A percentile compares a stretch with the other conserved stretches of the same genome.
These are phyloP conservation scores for Augochlorella aurata DNA, from an alignment of 2,888 invertebrate genomes.

Conservation along the genomic window DNA sequence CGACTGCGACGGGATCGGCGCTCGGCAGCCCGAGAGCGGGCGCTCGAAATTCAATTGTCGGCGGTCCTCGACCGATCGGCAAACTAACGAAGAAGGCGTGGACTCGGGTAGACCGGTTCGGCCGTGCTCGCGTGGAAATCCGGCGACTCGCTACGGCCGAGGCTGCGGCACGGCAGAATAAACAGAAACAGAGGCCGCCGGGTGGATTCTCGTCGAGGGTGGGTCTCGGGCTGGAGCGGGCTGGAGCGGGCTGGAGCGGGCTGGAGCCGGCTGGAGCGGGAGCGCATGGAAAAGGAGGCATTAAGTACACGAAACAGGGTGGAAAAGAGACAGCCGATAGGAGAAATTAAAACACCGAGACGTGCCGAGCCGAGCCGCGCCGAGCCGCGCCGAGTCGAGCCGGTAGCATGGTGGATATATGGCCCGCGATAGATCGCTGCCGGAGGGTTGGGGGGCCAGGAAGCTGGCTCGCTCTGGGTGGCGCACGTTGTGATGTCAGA, in stretches of 20 bases:
- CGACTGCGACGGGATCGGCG: neutral
- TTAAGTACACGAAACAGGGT: conserved; percentile 4
- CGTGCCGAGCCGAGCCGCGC: conserved; percentile 54
- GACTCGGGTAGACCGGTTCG: neutral
- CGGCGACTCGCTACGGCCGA: neutral
- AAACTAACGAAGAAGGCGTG: neutral
- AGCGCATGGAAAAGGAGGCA: neutral
- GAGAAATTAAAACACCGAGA: conserved; percentile 68
- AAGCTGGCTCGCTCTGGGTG: conserved; percentile 59
- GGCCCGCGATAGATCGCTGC: conserved; percentile 38
- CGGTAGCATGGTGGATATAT: conserved; percentile 33
- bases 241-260: too few relatives aligned
- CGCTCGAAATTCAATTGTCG: neutral
- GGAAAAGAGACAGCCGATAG: conserved; percentile 25
- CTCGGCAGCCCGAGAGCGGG: too few relatives aligned
- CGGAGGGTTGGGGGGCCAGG: conserved; percentile 37
- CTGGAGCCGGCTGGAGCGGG: neutral
- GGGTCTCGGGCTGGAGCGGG: neutral
- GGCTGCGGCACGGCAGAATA: neutral
- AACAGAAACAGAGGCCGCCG: conserved; percentile 13
- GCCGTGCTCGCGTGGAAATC: neutral
- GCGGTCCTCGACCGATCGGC: neutral
- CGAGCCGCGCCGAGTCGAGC: conserved; percentile 30
- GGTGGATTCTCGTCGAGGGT: too few relatives aligned
- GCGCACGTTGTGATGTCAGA: conserved; percentile 67